Conservation (phyloP, 2,888 invertebrate species). For the Spisula subtruncata region DNA sequence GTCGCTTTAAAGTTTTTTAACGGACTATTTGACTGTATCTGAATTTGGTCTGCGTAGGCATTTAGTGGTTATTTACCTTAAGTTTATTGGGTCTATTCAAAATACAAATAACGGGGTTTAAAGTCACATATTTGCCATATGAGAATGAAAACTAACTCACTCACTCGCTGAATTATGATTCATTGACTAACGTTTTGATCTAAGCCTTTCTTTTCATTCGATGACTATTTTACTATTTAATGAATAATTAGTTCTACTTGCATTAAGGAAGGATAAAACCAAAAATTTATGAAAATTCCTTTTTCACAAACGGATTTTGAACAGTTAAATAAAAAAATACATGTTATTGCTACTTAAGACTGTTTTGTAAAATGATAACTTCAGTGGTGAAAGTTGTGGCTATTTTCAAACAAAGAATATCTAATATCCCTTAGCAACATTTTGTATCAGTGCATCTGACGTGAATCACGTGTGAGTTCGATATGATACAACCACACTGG, state of each 20-base stretch:
- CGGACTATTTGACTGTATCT: too few relatives aligned
- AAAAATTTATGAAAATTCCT: neutral
- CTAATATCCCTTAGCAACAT: neutral
- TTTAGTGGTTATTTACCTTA: too few relatives aligned
- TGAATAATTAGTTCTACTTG: neutral
- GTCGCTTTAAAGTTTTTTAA: too few relatives aligned
- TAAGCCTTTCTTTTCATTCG: neutral
- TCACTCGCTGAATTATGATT: neutral
- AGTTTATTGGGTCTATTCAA: neutral
- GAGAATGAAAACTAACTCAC: too few relatives aligned
- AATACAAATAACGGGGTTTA: neutral
- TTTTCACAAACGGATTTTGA: too few relatives aligned
- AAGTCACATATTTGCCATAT: neutral
- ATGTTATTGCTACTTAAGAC: too few relatives aligned
- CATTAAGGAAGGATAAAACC: neutral
- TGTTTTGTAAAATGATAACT: neutral
- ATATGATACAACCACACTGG: neutral
- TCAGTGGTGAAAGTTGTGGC: neutral
- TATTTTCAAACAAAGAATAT: neutral
- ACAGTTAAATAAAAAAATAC: too few relatives aligned
- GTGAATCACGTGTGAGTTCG: neutral
- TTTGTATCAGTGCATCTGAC: neutral
- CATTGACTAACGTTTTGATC: neutral
- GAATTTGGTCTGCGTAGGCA: too few relatives aligned
- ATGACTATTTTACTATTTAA: neutral